Percentiles rank a stretch among this genome's conserved stretches.
Evolutionary conservation across 1,140 invertebrate species (phyloP).

Genomic region (Drosophila serrata): DNA sequence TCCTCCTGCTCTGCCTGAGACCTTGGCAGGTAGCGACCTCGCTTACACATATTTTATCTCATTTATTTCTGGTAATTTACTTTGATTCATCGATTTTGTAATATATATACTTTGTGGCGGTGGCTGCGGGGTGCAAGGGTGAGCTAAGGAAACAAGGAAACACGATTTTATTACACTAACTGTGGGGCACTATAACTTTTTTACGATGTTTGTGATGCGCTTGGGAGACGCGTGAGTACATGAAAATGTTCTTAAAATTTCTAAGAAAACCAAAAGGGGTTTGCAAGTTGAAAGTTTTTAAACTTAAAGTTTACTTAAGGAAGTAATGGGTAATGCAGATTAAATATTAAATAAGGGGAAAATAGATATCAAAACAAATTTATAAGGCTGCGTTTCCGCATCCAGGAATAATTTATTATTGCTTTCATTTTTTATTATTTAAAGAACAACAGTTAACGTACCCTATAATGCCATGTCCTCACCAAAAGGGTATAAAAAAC

Average conservation of each 20-base stretch:
- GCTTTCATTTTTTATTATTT: neutral
- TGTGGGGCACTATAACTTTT: slow-evolving; percentile 32
- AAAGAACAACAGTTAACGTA: neutral
- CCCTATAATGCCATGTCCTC: neutral
- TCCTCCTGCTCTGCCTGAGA: no score
- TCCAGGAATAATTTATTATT: neutral
- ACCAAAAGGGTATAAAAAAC: slow-evolving; percentile 9
- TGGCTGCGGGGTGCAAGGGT: neutral
- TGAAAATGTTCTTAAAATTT: slow-evolving; percentile 34
- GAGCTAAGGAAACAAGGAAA: slow-evolving; percentile 40
- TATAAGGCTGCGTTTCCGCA: no score
- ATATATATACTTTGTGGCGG: slow-evolving; percentile 50
- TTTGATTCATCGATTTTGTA: slow-evolving; percentile 84
- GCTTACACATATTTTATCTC: slow-evolving; percentile 79
- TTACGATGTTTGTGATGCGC: slow-evolving; percentile 37
- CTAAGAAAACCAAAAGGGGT: neutral
- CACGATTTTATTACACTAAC: slow-evolving; percentile 62
- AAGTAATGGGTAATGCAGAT: neutral
- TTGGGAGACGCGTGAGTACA: slow-evolving; percentile 28
- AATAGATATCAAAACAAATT: no score
- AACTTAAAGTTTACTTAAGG: neutral
- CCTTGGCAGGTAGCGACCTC: slow-evolving; percentile 35
- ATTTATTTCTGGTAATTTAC: slow-evolving; percentile 84
- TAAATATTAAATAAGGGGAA: neutral
- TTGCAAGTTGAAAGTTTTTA: slow-evolving; percentile 8